A percentile compares a stretch with the other conserved stretches of the same genome.
phyloP scores from a whole-genome alignment of 1,140 invertebrate species.

The Drosophila teissieri region DNA sequence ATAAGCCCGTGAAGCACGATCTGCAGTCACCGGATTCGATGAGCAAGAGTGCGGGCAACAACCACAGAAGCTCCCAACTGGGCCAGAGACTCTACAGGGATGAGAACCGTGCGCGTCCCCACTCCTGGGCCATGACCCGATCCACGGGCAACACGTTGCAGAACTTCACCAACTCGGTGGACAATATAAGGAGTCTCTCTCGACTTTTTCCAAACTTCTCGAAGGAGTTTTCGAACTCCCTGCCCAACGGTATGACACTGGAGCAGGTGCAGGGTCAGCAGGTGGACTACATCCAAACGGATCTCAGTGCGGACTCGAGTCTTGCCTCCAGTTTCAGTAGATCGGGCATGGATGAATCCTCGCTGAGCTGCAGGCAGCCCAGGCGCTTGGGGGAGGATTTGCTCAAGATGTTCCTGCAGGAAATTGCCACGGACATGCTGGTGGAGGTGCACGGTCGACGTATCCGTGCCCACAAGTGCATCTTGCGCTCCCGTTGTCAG shows the following conservation, averaged over 20 bases:
- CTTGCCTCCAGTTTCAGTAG: slow-evolving; percentile 82
- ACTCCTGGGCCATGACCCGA: slow-evolving; percentile 87
- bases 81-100: slow-evolving; percentile 86
- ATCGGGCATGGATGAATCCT: slow-evolving; percentile 84
- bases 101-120: slow-evolving; percentile 86
- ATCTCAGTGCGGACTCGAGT: slow-evolving; percentile 80
- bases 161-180: slow-evolving; percentile 82
- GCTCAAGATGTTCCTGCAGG: slow-evolving; percentile 94
- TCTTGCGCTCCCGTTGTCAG: slow-evolving; percentile 93
- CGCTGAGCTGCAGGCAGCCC: slow-evolving; percentile 84
- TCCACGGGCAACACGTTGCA: slow-evolving; percentile 85
- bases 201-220: slow-evolving; percentile 85
- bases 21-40: slow-evolving; percentile 75
- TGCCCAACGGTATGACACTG: slow-evolving; percentile 72
- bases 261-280: slow-evolving; percentile 56
- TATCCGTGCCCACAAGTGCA: slow-evolving; percentile 95
- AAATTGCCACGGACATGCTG: slow-evolving; percentile 93
- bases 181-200: slow-evolving; percentile 80
- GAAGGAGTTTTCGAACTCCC: slow-evolving; percentile 81
- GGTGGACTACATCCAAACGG: slow-evolving; percentile 79
- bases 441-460: slow-evolving; percentile 91
- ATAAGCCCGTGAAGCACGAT: slow-evolving; percentile 85
- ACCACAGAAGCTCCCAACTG: slow-evolving; percentile 77
- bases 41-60: slow-evolving; percentile 81
- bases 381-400: slow-evolving; percentile 92